These are phyloP conservation scores for Lethrus apterus DNA, from an alignment of 1,140 invertebrate species.

Conservation along the genomic window DNA sequence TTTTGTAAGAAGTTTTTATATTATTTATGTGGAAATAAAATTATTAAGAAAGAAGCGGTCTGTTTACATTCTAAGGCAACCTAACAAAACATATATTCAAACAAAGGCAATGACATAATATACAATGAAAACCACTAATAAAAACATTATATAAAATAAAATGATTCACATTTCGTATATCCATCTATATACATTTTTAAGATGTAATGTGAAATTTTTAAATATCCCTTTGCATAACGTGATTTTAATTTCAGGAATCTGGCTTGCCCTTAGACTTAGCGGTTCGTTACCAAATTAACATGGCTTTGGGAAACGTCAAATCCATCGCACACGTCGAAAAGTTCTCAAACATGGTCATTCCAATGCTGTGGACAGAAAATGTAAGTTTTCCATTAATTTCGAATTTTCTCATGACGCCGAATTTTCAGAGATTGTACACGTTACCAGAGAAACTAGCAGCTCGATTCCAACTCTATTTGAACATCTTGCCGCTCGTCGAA, in stretches of 20 bases:
- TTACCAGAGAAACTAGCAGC: conserved; percentile 53
- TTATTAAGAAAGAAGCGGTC: no score
- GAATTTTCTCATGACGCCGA: neutral
- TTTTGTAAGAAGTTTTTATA: no score
- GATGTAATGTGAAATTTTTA: no score
- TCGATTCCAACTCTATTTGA: conserved; percentile 65
- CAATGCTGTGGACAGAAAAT: conserved; percentile 76
- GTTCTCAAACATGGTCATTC: conserved; percentile 62
- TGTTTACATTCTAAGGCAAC: no score
- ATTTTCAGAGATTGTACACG: conserved; percentile 56
- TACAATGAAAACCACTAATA: no score
- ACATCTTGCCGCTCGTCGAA: conserved; percentile 56
- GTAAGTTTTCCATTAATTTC: conserved; percentile 53
- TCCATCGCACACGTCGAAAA: conserved; percentile 51
- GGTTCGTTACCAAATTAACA: conserved; percentile 76
- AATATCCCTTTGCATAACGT: neutral
- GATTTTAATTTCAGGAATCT: conserved; percentile 47
- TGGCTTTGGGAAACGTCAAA: conserved; percentile 62
- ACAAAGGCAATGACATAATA: no score
- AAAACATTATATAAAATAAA: no score
- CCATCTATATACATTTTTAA: no score
- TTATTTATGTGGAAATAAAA: no score
- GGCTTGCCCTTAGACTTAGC: conserved; percentile 66
- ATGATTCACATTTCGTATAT: no score
- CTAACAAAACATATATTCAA: no score